Evolutionary conservation across 2,113 vertebrate species (phyloP), one percentile per base, ranked within the genome.

Genomic region (Lycocorax pyrrhopterus): DNA sequence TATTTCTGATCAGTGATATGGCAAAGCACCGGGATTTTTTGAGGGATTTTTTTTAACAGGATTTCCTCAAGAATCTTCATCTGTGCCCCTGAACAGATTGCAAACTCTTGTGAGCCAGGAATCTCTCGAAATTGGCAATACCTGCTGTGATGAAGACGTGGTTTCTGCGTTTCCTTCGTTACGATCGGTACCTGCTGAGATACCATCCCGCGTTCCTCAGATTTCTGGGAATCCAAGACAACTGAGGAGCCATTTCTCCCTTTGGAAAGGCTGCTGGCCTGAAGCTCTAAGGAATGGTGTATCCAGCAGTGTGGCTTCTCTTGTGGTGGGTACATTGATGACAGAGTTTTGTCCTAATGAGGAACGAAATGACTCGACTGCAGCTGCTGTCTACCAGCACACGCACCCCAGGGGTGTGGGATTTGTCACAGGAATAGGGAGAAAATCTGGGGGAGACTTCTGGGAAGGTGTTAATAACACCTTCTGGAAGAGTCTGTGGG

Each of bases 341-440:
- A 41, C 16, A 18, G 74, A 30, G 2, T 17, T 72, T 67, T 59
- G 10, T 46, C 74, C 46, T 58, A 33, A 35, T 3, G 41, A 73
- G n/a, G 49, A 83, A 13, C 0, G 11, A 64, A 80, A 26, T 37
- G 3, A 37, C 9, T 41, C 0, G 0, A 13, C 4, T 59, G 30
- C 23, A 82, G 23, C 41, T 0, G 0, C 39, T 11, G 12, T 47
- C 60, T 35, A 6, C 33, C 49, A 68, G 27, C 49, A 66, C n/a
- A 7, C 0, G 4, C 9, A 43, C 46, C 67, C 53, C 55, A 53
- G 71, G 49, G 85, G 4, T 29, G 35, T 15, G 41, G 2, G 4
- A 26, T 33, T 73, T 79, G n/a, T 66, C 55, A 41, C 63, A 64
- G 35, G 22, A 78, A 37, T 4, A 8, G 1, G 17, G 49, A 62